Percentiles rank a stretch among this genome's conserved stretches.
Evolutionary conservation across 2,888 invertebrate species (phyloP).

Genomic region (Galerucella calmariensis): DNA sequence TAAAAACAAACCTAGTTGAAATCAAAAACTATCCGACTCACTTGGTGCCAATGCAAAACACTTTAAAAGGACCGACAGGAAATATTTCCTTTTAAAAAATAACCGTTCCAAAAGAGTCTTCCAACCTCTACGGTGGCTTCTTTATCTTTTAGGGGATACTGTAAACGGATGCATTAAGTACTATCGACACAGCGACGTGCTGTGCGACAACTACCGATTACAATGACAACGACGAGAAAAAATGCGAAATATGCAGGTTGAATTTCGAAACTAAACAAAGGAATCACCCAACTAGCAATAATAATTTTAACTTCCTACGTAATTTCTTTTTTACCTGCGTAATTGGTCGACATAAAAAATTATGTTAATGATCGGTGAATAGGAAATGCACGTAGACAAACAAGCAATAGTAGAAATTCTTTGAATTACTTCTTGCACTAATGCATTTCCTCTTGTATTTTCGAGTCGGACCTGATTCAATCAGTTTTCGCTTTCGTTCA

Average conservation of each 20-base stretch:
- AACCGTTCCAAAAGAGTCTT: constrained; percentile 23
- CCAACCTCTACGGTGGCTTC: constrained; percentile 28
- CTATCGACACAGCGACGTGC: constrained; percentile 6
- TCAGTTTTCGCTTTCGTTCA: too few species aligned
- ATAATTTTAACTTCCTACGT: constrained; percentile 16
- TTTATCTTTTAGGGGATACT: constrained; percentile 31
- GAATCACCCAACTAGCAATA: constrained; percentile 20
- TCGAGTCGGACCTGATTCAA: too few species aligned
- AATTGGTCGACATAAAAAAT: constrained; percentile 1
- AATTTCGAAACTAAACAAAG: constrained; percentile 26
- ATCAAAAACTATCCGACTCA: too few species aligned
- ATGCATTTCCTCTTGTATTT: too few species aligned
- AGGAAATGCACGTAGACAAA: constrained; percentile 4
- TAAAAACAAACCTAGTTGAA: too few species aligned
- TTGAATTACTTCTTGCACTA: background rate
- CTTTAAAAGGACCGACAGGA: too few species aligned
- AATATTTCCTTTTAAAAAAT: background rate
- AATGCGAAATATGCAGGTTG: constrained; percentile 32
- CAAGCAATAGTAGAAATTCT: background rate
- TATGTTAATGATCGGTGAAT: constrained; percentile 4
- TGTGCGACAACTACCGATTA: constrained; percentile 9
- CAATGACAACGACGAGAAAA: constrained; percentile 24
- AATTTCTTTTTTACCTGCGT: constrained; percentile 18
- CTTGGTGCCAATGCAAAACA: too few species aligned
- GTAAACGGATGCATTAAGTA: constrained; percentile 27